Base-by-base conservation (phyloP, 2,113 vertebrate species). In the Zingel zingel region DNA sequence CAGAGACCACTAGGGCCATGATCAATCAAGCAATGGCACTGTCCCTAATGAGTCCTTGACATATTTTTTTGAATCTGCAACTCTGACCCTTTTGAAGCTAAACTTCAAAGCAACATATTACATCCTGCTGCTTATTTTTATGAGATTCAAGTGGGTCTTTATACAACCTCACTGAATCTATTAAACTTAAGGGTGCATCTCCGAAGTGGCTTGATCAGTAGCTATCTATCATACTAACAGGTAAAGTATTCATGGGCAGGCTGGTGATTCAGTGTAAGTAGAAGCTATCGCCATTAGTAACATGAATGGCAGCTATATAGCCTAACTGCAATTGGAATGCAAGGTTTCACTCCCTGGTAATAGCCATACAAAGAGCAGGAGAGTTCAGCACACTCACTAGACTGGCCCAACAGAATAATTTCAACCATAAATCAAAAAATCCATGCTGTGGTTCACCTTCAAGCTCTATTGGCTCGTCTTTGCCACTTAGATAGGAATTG, bases 341-440 rank as follows among this genome's bases (percentile, higher is more conserved):
- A 90, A 77, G 84, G 77, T 81, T 91, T 85, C 83, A 59, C 83
- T 87, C 74, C 67, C 53, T 65, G 72, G 84, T 91, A 91, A 93
- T 89, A 83, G 83, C 88, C 81, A 77, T 79, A 84, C 83, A 85
- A 85, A 92, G 84, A 90, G 78, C 77, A 74, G 80, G 1, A 48
- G 82, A 84, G 84, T 89, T 86, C 88, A 83, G 77, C 84, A 78
- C 81, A 69, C 1, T 25, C 71, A 71, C 54, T 84, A 45, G 81
- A 78, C 82, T 57, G 81, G 63, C 83, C 86, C 88, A 63, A 86
- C 76, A 83, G 74, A 86, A 88, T 91, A 81, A 93, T 92, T 91
- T 85, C 70, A 81, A 79, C 77, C 75, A 91, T 92, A 88, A 94
- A 93, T 92, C 92, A 92, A 90, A 88, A 87, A 82, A 74, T 84